Base-by-base conservation (phyloP, 2,888 invertebrate genomes). In the Agrilus biguttatus region DNA sequence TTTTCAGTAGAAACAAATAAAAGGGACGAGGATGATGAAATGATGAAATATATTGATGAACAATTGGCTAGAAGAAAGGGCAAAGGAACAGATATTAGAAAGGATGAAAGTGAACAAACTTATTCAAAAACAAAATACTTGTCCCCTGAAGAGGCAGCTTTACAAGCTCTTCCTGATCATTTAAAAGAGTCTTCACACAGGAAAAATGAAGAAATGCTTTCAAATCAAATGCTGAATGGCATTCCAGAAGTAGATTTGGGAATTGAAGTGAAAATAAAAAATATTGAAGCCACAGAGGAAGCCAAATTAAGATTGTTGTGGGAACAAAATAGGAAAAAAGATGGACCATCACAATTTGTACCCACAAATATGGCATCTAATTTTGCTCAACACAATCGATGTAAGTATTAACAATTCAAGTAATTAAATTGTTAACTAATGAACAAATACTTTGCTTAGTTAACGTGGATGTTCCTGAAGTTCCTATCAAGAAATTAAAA, bases 241-340 rank as follows among this genome's bases (percentile, higher is more conserved):
- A 98, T 99, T 51, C 98, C 98, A 0, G 98, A 99, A 72, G 91
- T 99, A 0, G 97, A 99, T 68, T 74, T 99, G 41, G 98, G 98
- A n/a, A 95, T 99, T 54, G 93, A 96, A 58, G 93, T 93, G 0
- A 96, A 98, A 71, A 98, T 99, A 49, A 83, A 83, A 59, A 99
- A 98, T 63, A 98, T 99, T 53, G 95, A 98, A 73, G 93, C 95
- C 1, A 99, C 98, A 0, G 98, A 99, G 67, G 95, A 93, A 59
- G 96, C 97, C 0, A 98, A 97, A 68, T 80, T 93, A 63, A 87
- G 83, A 63, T 69, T 98, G 33, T 60, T 97, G 14, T 82, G 85
- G 72, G 93, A 95, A 54, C 78, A 86, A 45, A 82, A 87, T 58
- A 87, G 85, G 55, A 91, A 91, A 65, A 91, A 90, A 59, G 91